Percentiles rank a stretch among this genome's conserved stretches.
Conservation (phyloP, 2,113 vertebrate species). For the Calidris pugnax region DNA sequence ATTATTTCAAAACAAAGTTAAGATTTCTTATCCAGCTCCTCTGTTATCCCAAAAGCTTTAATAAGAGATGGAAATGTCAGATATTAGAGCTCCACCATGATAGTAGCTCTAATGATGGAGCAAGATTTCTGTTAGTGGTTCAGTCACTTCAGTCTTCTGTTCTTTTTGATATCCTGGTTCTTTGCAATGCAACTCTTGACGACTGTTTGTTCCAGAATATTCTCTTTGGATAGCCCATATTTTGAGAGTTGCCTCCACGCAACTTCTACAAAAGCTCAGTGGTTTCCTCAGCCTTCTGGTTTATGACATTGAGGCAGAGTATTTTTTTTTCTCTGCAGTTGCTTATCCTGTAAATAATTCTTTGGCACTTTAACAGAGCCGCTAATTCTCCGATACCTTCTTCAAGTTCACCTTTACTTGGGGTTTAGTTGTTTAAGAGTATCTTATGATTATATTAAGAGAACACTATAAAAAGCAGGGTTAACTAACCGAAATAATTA, state of each 20-base stretch:
- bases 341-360: neutral
- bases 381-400: neutral
- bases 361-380: neutral
- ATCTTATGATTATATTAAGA: constrained; percentile 26
- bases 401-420: neutral
- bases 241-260: neutral
- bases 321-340: neutral
- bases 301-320: neutral
- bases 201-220: neutral
- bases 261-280: neutral
- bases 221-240: neutral
- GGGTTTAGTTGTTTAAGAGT: neutral
- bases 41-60: neutral
- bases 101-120: neutral
- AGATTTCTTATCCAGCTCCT: neutral
- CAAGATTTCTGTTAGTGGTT: neutral
- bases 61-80: neutral
- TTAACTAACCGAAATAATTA: constrained; percentile 19
- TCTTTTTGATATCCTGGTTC: constrained; percentile 8
- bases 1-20: neutral
- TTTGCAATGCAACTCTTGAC: neutral
- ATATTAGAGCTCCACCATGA: neutral
- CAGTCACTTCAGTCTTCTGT: constrained; percentile 36
- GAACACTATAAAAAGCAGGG: neutral
- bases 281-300: neutral